Conservation (phyloP, 1,140 invertebrate species). For the Philopotamus ludificatus region DNA sequence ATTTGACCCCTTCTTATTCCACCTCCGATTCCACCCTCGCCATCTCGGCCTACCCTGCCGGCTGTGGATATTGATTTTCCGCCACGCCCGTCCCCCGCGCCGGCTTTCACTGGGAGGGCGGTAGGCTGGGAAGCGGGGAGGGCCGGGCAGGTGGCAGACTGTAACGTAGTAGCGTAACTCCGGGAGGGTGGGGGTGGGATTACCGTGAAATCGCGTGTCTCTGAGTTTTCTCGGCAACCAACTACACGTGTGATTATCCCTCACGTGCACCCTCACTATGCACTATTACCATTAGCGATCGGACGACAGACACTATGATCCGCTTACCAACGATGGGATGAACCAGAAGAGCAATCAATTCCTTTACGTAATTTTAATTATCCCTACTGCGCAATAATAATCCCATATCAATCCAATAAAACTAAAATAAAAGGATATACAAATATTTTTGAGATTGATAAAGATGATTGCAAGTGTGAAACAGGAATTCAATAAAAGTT, state of each 20-base stretch:
- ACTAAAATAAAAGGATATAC: too few species aligned
- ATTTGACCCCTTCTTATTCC: constrained; percentile 31
- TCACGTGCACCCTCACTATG: constrained; percentile 18
- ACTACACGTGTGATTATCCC: constrained; percentile 36
- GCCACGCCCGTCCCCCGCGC: constrained; percentile 34
- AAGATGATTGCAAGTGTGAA: too few species aligned
- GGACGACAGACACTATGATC: too few species aligned
- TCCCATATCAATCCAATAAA: too few species aligned
- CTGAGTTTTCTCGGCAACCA: too few species aligned
- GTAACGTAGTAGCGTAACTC: constrained; percentile 14
- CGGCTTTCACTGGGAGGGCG: constrained; percentile 1
- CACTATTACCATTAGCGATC: constrained; percentile 12
- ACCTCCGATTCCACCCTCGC: background rate
- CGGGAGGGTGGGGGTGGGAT: background rate
- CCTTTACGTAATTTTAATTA: too few species aligned
- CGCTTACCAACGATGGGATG: background rate
- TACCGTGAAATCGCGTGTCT: constrained; percentile 29
- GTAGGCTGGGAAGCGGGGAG: background rate
- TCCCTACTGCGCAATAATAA: too few species aligned
- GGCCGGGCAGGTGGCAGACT: background rate
- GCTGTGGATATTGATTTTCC: constrained; percentile 41
- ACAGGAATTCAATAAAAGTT: too few species aligned
- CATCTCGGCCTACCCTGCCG: constrained; percentile 19
- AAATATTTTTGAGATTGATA: too few species aligned
- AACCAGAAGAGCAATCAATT: background rate